These are phyloP conservation scores for Hylaea fasciaria DNA, from an alignment of 2,888 invertebrate genomes.

Conservation along the genomic window DNA sequence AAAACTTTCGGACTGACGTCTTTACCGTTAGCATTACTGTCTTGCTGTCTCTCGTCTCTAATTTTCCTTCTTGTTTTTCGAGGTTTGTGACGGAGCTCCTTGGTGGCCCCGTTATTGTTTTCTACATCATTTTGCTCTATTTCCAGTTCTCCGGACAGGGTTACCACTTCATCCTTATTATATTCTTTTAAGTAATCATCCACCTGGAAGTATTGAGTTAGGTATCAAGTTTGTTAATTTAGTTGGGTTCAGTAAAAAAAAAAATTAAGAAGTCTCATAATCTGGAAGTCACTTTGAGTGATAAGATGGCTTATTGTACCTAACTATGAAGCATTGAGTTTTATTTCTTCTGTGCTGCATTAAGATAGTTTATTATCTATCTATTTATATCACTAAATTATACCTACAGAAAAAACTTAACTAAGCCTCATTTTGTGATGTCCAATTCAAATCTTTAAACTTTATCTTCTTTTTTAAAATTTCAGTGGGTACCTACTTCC, in stretches of 20 bases:
- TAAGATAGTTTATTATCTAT: too few relatives aligned
- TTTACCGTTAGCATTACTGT: slow-evolving; percentile 65
- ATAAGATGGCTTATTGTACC: too few relatives aligned
- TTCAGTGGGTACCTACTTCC: too few relatives aligned
- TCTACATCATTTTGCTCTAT: slow-evolving; percentile 78
- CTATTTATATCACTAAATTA: too few relatives aligned
- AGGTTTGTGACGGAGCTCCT: slow-evolving; percentile 73
- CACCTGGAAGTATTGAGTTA: slow-evolving; percentile 57
- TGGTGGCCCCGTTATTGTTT: slow-evolving; percentile 74
- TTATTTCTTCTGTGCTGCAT: too few relatives aligned
- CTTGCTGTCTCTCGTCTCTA: slow-evolving; percentile 69
- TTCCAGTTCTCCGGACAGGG: slow-evolving; percentile 80
- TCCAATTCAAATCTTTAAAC: too few relatives aligned
- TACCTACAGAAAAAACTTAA: too few relatives aligned
- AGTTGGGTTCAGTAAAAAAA: background rate
- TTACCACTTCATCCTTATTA: slow-evolving; percentile 80
- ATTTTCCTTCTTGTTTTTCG: slow-evolving; percentile 75
- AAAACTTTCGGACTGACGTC: slow-evolving; percentile 82
- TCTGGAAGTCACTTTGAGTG: too few relatives aligned
- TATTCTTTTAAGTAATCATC: slow-evolving; percentile 82
- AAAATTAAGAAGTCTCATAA: background rate
- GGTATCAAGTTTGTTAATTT: background rate
- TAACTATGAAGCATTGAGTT: too few relatives aligned
- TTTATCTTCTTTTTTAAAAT: too few relatives aligned
- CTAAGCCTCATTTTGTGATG: too few relatives aligned